Conservation (phyloP, 2,888 invertebrate genomes). For the Drosophila rellima region DNA sequence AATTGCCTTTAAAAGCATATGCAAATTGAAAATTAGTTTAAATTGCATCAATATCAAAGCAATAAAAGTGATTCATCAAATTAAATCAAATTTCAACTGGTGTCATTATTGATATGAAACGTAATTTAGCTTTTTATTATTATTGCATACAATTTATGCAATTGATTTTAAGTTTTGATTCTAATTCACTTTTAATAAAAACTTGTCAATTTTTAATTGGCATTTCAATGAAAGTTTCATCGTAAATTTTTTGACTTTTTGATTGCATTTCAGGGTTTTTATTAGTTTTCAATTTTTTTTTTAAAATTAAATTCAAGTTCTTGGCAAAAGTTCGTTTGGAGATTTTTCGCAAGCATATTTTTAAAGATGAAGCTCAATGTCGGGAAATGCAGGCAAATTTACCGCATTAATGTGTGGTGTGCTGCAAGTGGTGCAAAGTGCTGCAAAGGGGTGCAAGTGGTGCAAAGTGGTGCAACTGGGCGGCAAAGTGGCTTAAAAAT, state of each 20-base stretch:
- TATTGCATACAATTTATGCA: slow-evolving; percentile 8
- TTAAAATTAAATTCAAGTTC: no score
- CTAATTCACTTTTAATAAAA: slow-evolving; percentile 12
- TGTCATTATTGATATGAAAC: slow-evolving; percentile 10
- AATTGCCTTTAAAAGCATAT: not conserved
- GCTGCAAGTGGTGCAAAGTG: not conserved
- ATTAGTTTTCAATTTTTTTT: no score
- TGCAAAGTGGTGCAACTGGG: slow-evolving; percentile 11
- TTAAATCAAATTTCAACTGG: slow-evolving; percentile 2
- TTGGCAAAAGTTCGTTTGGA: no score
- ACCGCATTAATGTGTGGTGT: not conserved
- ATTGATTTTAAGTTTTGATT: not conserved
- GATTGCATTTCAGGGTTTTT: slow-evolving; percentile 2
- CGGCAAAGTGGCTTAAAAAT: slow-evolving; percentile 20
- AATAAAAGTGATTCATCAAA: slow-evolving; percentile 10
- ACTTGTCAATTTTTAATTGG: slow-evolving; percentile 7
- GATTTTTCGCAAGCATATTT: not conserved
- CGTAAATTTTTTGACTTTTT: slow-evolving; percentile 4
- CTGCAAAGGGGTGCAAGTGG: no score
- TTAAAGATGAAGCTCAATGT: not conserved
- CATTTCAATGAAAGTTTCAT: slow-evolving; percentile 13
- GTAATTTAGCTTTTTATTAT: not conserved
- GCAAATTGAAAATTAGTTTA: not conserved
- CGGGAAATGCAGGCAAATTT: not conserved
- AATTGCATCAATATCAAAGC: not conserved